Evolutionary conservation across 2,797 vertebrate genomes (phyloP).

Genomic region (Chromis chromis): DNA sequence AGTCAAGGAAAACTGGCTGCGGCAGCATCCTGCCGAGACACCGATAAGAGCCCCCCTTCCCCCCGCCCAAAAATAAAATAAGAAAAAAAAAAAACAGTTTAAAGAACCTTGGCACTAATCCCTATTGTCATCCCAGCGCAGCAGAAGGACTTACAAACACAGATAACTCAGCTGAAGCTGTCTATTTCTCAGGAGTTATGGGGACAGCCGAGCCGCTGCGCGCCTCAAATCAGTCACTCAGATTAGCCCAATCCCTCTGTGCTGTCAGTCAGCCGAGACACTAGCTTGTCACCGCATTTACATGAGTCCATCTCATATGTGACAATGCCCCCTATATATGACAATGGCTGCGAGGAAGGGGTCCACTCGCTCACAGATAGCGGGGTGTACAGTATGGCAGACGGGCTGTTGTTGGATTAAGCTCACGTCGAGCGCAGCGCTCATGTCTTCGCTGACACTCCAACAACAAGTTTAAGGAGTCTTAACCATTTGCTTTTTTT

Average conservation of each 20-base stretch:
- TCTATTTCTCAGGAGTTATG: conserved; percentile 83
- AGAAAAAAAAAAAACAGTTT: conserved; percentile 81
- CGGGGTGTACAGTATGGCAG: conserved; percentile 49
- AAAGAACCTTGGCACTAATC: conserved; percentile 88
- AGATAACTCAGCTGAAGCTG: conserved; percentile 82
- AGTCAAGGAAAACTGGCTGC: conserved; percentile 85
- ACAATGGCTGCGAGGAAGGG: conserved; percentile 73
- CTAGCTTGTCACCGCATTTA: conserved; percentile 82
- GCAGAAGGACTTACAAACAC: conserved; percentile 87
- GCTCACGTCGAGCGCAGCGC: conserved; percentile 55
- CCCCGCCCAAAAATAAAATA: conserved; percentile 50
- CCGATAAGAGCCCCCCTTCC: conserved; percentile 80
- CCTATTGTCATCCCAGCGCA: conserved; percentile 87
- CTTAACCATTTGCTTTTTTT: conserved; percentile 62
- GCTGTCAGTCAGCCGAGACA: conserved; percentile 81
- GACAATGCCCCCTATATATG: conserved; percentile 76
- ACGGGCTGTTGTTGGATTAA: conserved; percentile 79
- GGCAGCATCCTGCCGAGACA: conserved; percentile 82
- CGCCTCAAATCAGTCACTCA: conserved; percentile 82
- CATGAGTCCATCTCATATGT: conserved; percentile 78
- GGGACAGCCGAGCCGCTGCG: conserved; percentile 76
- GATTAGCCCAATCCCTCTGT: conserved; percentile 85
- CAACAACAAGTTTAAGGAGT: conserved; percentile 79
- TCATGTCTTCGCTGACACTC: conserved; percentile 68
- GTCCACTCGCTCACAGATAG: conserved; percentile 72